A percentile compares a stretch with the other conserved stretches of the same genome.
phyloP scores from a whole-genome alignment of 2,797 vertebrate species.

The Girardinus metallicus region DNA sequence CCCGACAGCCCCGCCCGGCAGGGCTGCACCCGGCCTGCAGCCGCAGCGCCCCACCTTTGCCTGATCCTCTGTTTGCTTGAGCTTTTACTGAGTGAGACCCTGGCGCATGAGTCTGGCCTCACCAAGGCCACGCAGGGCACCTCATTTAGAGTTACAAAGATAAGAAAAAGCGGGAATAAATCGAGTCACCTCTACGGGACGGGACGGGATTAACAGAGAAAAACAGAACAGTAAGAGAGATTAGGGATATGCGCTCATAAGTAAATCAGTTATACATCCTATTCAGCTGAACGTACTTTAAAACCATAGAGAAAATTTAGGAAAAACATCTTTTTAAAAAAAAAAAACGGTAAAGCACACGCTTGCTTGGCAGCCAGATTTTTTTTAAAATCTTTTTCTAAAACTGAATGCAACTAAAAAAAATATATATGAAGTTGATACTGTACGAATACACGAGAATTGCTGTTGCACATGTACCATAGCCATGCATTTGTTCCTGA shows the following conservation, averaged over 20 bases:
- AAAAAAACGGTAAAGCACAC: slow-evolving; percentile 71
- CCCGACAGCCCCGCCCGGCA: slow-evolving; percentile 55
- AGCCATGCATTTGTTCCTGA: slow-evolving; percentile 69
- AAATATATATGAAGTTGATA: slow-evolving; percentile 59
- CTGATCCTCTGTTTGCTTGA: slow-evolving; percentile 90
- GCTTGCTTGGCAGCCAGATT: slow-evolving; percentile 83
- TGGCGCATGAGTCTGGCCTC: slow-evolving; percentile 84
- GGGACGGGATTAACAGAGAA: slow-evolving; percentile 54
- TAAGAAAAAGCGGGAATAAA: slow-evolving; percentile 55
- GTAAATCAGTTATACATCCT: slow-evolving; percentile 76
- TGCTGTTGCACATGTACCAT: slow-evolving; percentile 76
- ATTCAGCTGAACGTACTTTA: slow-evolving; percentile 75
- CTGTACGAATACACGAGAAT: slow-evolving; percentile 55
- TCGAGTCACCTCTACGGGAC: slow-evolving; percentile 56
- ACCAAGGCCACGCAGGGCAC: slow-evolving; percentile 71
- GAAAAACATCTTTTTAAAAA: slow-evolving; percentile 14
- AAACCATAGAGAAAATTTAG: slow-evolving; percentile 66
- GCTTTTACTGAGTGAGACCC: slow-evolving; percentile 88
- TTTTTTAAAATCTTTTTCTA: slow-evolving; percentile 41
- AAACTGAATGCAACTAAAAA: slow-evolving; percentile 76
- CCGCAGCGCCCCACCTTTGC: slow-evolving; percentile 75
- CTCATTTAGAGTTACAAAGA: slow-evolving; percentile 75
- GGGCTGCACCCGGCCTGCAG: slow-evolving; percentile 64
- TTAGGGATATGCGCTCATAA: slow-evolving; percentile 70
- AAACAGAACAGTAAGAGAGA: slow-evolving; percentile 42